Conservation (phyloP, 2,113 vertebrate genomes). For the Scophthalmus maximus region DNA sequence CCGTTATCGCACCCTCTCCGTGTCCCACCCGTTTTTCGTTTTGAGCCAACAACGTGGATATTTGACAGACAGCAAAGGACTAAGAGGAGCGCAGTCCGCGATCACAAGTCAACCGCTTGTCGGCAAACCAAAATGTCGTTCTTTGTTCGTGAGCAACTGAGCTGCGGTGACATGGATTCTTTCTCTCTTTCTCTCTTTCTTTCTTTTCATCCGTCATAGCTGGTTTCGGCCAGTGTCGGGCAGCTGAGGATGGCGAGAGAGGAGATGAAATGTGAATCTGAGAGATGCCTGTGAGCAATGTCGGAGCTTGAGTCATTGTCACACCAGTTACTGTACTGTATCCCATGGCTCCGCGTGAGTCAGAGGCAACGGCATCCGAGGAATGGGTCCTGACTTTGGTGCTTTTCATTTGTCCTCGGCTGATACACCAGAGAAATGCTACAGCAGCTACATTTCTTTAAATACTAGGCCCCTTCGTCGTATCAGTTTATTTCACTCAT, state of each 20-base stretch:
- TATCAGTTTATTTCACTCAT: neutral
- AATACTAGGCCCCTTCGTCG: neutral
- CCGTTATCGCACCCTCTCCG: neutral
- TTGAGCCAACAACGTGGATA: slow-evolving; percentile 15
- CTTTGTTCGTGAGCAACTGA: slow-evolving; percentile 44
- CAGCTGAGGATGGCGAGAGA: slow-evolving; percentile 56
- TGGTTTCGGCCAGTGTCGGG: slow-evolving; percentile 54
- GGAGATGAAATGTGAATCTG: slow-evolving; percentile 69
- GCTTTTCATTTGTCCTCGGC: slow-evolving; percentile 55
- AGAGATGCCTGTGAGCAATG: slow-evolving; percentile 73
- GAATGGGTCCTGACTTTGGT: slow-evolving; percentile 50
- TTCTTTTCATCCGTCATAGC: slow-evolving; percentile 38
- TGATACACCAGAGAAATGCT: slow-evolving; percentile 41
- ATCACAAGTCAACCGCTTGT: slow-evolving; percentile 33
- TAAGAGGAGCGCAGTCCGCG: slow-evolving; percentile 1
- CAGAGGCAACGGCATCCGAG: slow-evolving; percentile 68
- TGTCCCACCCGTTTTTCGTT: neutral
- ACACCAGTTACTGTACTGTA: slow-evolving; percentile 76
- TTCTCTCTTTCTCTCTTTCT: neutral
- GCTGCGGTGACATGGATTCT: slow-evolving; percentile 15
- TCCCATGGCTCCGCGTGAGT: slow-evolving; percentile 71
- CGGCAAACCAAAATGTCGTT: slow-evolving; percentile 42
- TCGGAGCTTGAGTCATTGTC: slow-evolving; percentile 78
- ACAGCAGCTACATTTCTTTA: slow-evolving; percentile 36
- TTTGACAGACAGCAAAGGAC: slow-evolving; percentile 11